Conservation (phyloP, 1,140 invertebrate species). For the Saccostrea glomerata region DNA sequence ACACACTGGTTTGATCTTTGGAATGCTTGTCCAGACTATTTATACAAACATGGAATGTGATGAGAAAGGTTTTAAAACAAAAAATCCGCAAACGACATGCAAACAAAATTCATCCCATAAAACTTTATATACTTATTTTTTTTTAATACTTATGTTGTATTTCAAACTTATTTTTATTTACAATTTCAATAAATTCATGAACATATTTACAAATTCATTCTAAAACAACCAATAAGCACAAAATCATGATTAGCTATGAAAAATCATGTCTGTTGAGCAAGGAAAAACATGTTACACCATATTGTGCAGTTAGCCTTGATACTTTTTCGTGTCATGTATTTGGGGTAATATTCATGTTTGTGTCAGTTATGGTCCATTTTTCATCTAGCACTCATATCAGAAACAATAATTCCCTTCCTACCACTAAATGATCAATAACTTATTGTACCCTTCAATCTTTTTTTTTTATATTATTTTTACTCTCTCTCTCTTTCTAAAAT, state of each 20-base stretch:
- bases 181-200: neutral
- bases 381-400: neutral
- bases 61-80: neutral
- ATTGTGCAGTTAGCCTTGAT: neutral
- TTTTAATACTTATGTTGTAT: neutral
- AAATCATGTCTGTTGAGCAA: constrained; percentile 1
- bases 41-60: constrained; percentile 10
- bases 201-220: constrained; percentile 27
- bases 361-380: constrained; percentile 2
- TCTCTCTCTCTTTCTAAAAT: too few relatives aligned
- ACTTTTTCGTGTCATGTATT: neutral
- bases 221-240: neutral
- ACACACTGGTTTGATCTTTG: neutral
- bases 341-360: neutral
- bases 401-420: too few relatives aligned
- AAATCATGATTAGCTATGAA: neutral
- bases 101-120: neutral
- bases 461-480: too few relatives aligned
- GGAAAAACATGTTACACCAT: neutral
- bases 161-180: neutral
- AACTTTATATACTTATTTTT: neutral
- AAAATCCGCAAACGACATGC: neutral
- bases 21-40: constrained; percentile 27
- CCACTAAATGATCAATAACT: too few relatives aligned
- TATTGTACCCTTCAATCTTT: too few relatives aligned